Percentiles rank a stretch among this genome's conserved stretches.
Conservation (phyloP, 2,888 invertebrate species). For the Lordiphosa fenestrarum region DNA sequence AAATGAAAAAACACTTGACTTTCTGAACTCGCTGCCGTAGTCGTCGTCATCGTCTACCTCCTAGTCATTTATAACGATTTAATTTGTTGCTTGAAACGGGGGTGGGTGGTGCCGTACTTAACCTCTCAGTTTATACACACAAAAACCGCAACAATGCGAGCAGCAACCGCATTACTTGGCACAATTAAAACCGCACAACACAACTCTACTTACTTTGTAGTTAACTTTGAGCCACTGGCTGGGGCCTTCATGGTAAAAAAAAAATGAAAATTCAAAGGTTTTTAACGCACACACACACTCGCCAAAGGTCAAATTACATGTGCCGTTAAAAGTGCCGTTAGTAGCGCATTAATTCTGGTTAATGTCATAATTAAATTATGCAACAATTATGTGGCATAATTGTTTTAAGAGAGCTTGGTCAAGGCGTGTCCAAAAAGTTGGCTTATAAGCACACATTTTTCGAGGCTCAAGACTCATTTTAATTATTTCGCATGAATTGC, state of each 20-base stretch:
- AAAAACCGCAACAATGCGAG: slow-evolving; percentile 64
- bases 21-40: background rate
- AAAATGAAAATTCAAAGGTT: slow-evolving; percentile 13
- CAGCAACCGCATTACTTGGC: slow-evolving; percentile 64
- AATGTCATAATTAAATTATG: slow-evolving; percentile 45
- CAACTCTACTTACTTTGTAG: slow-evolving; percentile 38
- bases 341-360: slow-evolving; percentile 37
- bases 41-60: slow-evolving; percentile 9
- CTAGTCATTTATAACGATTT: slow-evolving; percentile 50
- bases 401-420: slow-evolving; percentile 16
- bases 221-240: slow-evolving; percentile 29
- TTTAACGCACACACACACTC: slow-evolving; percentile 15
- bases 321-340: slow-evolving; percentile 27
- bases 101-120: slow-evolving; percentile 42
- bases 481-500: slow-evolving; percentile 67
- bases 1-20: slow-evolving; percentile 2
- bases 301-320: slow-evolving; percentile 27
- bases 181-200: slow-evolving; percentile 66
- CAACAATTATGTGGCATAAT: slow-evolving; percentile 49
- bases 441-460: background rate
- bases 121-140: slow-evolving; percentile 52
- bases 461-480: slow-evolving; percentile 25
- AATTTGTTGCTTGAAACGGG: slow-evolving; percentile 51
- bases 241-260: background rate
- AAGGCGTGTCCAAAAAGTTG: slow-evolving; percentile 19